Conservation (phyloP, 2,888 invertebrate genomes). For the Ptychoptera albimana region DNA sequence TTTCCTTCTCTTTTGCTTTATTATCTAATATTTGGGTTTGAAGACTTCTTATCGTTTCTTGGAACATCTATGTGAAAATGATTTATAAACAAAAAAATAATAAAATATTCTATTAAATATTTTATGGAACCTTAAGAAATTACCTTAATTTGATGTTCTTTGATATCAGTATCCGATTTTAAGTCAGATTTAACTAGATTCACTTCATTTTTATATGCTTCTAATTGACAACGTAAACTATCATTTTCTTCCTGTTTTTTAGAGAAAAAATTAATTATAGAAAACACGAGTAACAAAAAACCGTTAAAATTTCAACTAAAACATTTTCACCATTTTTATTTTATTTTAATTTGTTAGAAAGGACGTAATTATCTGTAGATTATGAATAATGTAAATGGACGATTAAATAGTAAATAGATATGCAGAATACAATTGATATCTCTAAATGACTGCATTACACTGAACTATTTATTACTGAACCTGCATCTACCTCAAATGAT, state of each 20-base stretch:
- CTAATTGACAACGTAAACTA: constrained; percentile 74
- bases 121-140: background rate
- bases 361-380: too few species aligned
- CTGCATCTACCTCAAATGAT: too few species aligned
- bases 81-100: background rate
- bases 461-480: too few species aligned
- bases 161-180: constrained; percentile 60
- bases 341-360: too few species aligned
- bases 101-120: background rate
- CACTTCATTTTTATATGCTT: constrained; percentile 88
- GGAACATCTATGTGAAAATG: constrained; percentile 18
- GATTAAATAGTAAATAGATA: too few species aligned
- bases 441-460: too few species aligned
- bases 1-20: constrained; percentile 26
- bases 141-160: constrained; percentile 65
- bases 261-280: constrained; percentile 8
- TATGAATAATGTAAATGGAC: too few species aligned
- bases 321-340: too few species aligned
- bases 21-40: constrained; percentile 29
- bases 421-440: too few species aligned
- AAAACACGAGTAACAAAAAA: background rate
- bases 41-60: constrained; percentile 30
- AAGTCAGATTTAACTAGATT: constrained; percentile 71
- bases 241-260: constrained; percentile 65
- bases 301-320: constrained; percentile 19